A percentile compares a stretch with the other conserved stretches of the same genome.
Evolutionary conservation across 2,888 invertebrate genomes (phyloP).

Genomic region (Trachelus stipa): DNA sequence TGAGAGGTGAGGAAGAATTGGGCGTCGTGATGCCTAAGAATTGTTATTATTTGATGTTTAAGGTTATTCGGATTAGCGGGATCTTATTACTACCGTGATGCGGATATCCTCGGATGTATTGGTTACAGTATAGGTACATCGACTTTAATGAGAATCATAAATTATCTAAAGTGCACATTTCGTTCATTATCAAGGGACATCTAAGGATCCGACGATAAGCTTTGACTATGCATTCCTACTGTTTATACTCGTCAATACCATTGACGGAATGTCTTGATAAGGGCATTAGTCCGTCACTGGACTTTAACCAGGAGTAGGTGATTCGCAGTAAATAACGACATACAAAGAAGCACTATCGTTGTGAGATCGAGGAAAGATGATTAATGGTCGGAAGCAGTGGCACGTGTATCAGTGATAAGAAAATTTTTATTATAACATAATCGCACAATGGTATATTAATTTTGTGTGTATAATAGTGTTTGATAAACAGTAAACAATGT

Average conservation of each 20-base stretch:
- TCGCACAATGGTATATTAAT: too few species aligned
- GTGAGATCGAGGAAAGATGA: not conserved
- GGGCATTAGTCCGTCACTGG: not conserved
- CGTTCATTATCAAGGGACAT: not conserved
- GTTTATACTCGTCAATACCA: not conserved
- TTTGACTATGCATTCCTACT: not conserved
- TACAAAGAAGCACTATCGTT: not conserved
- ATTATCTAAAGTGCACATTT: not conserved
- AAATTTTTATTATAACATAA: too few species aligned
- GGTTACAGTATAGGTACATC: not conserved
- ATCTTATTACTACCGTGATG: too few species aligned
- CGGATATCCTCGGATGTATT: too few species aligned
- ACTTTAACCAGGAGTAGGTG: not conserved
- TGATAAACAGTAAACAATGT: too few species aligned
- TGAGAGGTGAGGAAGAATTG: too few species aligned
- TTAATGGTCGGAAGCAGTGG: not conserved
- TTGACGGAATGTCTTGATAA: not conserved
- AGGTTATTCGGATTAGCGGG: too few species aligned
- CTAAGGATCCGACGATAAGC: not conserved
- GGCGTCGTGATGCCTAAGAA: too few species aligned
- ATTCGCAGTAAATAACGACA: not conserved
- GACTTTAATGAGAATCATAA: not conserved
- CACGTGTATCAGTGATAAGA: too few species aligned
- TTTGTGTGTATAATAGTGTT: too few species aligned
- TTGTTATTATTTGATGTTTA: too few species aligned